Evolutionary conservation across 1,140 invertebrate genomes (phyloP).

Genomic region (Lordiphosa collinella): DNA sequence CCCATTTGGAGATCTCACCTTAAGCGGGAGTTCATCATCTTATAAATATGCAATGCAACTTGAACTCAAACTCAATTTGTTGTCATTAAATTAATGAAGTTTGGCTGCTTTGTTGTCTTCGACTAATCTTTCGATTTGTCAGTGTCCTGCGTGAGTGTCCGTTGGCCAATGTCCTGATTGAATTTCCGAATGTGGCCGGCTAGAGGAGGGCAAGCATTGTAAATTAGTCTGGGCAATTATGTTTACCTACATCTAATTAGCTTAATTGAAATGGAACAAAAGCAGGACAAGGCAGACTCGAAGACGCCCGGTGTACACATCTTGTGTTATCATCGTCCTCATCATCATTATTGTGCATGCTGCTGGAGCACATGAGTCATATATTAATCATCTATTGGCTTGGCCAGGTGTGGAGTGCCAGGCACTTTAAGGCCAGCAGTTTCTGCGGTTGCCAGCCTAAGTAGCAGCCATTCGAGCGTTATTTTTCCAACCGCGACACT

Average conservation of each 20-base stretch:
- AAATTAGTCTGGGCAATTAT: conserved; percentile 62
- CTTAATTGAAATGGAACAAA: conserved; percentile 69
- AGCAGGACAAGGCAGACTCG: conserved; percentile 21
- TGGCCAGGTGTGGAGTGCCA: conserved; percentile 6
- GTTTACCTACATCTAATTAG: conserved; percentile 72
- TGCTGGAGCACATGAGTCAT: conserved; percentile 13
- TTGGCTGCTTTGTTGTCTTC: conserved; percentile 20
- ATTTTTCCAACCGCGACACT: conserved; percentile 63
- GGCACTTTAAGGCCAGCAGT: conserved; percentile 35
- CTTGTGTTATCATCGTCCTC: not conserved
- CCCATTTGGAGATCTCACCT: conserved; percentile 22
- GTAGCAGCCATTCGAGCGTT: conserved; percentile 46
- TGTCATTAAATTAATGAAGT: conserved; percentile 67
- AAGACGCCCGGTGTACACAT: not conserved
- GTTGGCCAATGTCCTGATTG: conserved; percentile 17
- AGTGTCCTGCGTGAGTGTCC: conserved; percentile 33
- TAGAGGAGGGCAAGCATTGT: conserved; percentile 23
- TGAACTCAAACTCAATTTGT: conserved; percentile 50
- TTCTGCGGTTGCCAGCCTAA: conserved; percentile 20
- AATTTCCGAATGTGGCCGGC: conserved; percentile 16
- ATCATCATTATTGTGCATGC: conserved; percentile 24
- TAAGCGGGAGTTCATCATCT: not conserved
- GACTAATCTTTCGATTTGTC: conserved; percentile 61
- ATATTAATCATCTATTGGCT: conserved; percentile 32
- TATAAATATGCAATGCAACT: conserved; percentile 58